These are phyloP conservation scores for Antennarius maculatus DNA, from an alignment of 2,797 vertebrate species.

Conservation along the genomic window DNA sequence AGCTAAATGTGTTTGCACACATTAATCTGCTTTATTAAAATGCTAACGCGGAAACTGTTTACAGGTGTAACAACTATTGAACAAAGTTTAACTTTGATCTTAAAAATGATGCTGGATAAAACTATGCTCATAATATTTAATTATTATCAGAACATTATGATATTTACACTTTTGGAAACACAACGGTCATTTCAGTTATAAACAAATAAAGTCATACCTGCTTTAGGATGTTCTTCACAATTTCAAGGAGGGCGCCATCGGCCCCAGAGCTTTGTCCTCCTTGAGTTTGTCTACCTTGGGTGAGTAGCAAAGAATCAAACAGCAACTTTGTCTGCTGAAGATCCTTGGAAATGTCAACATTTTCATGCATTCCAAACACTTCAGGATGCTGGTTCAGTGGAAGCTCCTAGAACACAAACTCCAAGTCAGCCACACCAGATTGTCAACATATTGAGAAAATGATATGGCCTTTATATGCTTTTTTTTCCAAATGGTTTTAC, in stretches of 20 bases:
- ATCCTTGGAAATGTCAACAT: slow-evolving; percentile 97
- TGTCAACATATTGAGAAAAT: background rate
- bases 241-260: slow-evolving; percentile 87
- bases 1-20: too few species aligned
- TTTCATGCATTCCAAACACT: slow-evolving; percentile 97
- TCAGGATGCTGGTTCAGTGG: slow-evolving; percentile 92
- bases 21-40: too few species aligned
- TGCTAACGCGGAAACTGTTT: too few species aligned
- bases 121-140: too few species aligned
- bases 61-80: too few species aligned
- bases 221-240: slow-evolving; percentile 89
- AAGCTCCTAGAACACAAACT: slow-evolving; percentile 80
- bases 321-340: slow-evolving; percentile 93
- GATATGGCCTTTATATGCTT: background rate
- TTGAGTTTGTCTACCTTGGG: slow-evolving; percentile 89
- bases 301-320: slow-evolving; percentile 93
- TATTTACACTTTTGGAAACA: background rate
- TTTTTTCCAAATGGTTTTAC: slow-evolving; percentile 65
- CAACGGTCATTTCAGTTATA: background rate
- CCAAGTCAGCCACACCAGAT: background rate
- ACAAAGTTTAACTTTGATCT: too few species aligned
- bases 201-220: slow-evolving; percentile 81
- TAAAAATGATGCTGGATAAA: too few species aligned
- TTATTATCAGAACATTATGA: background rate
- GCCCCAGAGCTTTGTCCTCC: slow-evolving; percentile 83